A percentile compares a stretch with the other conserved stretches of the same genome.
These are phyloP conservation scores for Pelagia noctiluca DNA, from an alignment of 30 jellyfish, hydroid and myxozoan genomes.

Conservation along the genomic window DNA sequence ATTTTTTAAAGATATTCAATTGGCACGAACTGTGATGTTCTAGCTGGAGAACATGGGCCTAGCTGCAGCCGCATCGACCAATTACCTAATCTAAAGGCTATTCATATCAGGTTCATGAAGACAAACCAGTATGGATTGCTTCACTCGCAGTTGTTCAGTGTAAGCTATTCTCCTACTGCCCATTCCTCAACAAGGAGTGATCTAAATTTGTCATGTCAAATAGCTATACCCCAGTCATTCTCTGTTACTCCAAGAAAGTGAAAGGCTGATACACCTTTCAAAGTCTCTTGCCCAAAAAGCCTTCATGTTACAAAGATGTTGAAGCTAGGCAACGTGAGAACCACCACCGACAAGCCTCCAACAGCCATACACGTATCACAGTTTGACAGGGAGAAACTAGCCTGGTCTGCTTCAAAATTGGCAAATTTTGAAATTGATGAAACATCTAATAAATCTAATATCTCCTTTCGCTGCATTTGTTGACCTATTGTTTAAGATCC, in stretches of 20 bases:
- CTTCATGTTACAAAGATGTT: slow-evolving; percentile 11
- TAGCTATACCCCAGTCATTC: neutral
- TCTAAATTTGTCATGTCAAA: neutral
- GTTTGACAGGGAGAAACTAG: slow-evolving; percentile 2
- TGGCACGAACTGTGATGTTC: slow-evolving; percentile 18
- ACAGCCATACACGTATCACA: slow-evolving; percentile 13
- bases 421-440: neutral
- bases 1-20: slow-evolving; percentile 6
- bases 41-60: slow-evolving; percentile 49
- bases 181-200: neutral
- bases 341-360: neutral
- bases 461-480: no score
- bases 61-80: slow-evolving; percentile 20
- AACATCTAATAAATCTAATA: no score
- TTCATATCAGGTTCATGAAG: slow-evolving; percentile 30
- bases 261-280: neutral
- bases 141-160: neutral
- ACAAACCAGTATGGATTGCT: neutral
- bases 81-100: slow-evolving; percentile 9
- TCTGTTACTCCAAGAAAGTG: neutral
- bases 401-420: neutral
- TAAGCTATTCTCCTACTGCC: neutral
- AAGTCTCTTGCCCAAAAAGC: slow-evolving; percentile 15
- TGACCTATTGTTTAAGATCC: no score
- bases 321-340: neutral